A percentile compares a stretch with the other conserved stretches of the same genome.
These are phyloP conservation scores for Armadillidium nasatum DNA, from an alignment of 1,140 invertebrate species.

Conservation along the genomic window DNA sequence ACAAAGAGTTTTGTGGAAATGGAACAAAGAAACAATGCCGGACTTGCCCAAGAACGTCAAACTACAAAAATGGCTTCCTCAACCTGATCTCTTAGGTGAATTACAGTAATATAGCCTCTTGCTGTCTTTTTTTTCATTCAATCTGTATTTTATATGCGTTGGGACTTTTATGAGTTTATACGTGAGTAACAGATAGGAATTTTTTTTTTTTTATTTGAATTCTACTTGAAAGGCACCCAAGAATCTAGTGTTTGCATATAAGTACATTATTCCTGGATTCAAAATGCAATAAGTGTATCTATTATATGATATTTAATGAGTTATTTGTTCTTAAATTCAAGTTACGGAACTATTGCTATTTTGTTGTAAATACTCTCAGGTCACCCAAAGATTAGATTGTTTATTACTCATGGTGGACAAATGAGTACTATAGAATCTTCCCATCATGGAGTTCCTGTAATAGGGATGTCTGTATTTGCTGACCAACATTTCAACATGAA, in stretches of 20 bases:
- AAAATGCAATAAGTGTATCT: no score
- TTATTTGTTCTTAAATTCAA: no score
- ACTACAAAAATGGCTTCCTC: constrained; percentile 44
- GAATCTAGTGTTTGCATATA: no score
- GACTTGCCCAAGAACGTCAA: constrained; percentile 40
- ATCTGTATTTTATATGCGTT: no score
- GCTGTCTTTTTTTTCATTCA: no score
- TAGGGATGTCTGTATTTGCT: not conserved
- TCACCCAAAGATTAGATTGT: constrained; percentile 13
- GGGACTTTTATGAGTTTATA: no score
- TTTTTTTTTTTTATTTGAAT: no score
- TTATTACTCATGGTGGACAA: constrained; percentile 10
- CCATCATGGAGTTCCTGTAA: constrained; percentile 17
- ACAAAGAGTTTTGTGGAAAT: constrained; percentile 43
- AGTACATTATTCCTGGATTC: no score
- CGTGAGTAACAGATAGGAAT: no score
- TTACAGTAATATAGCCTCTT: not conserved
- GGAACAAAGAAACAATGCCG: constrained; percentile 38
- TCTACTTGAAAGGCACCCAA: no score
- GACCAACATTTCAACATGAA: constrained; percentile 29
- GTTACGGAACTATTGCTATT: no score
- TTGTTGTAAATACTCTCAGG: not conserved
- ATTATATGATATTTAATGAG: no score
- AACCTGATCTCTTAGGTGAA: constrained; percentile 43
- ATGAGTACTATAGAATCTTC: not conserved